Percentiles rank a stretch among this genome's conserved stretches.
Evolutionary conservation across 2,113 vertebrate species (phyloP).

Genomic region (Pipa parva): DNA sequence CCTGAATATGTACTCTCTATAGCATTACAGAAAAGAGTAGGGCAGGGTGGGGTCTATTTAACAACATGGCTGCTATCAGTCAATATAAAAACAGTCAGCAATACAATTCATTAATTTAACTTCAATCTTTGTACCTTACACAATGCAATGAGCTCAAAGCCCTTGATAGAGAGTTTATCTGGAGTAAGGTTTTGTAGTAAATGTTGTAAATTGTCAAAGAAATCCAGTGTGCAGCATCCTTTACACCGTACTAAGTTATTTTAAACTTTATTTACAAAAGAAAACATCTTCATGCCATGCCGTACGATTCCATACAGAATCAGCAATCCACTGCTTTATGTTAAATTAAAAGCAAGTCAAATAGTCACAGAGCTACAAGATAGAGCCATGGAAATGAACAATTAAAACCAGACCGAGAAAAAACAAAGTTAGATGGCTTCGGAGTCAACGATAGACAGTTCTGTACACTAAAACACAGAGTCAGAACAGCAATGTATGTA

Average conservation of each 20-base stretch:
- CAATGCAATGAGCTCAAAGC: too few species aligned
- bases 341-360: constrained; percentile 56
- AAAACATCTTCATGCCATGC: constrained; percentile 92
- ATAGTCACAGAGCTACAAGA: constrained; percentile 62
- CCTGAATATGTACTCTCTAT: too few species aligned
- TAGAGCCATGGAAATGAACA: constrained; percentile 63
- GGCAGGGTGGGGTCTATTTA: too few species aligned
- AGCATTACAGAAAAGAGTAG: too few species aligned
- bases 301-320: constrained; percentile 74
- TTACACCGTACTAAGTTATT: constrained; percentile 60
- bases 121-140: too few species aligned
- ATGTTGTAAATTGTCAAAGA: too few species aligned
- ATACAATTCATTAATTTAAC: too few species aligned
- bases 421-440: constrained; percentile 50
- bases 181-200: too few species aligned
- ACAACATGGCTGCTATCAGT: too few species aligned
- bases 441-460: constrained; percentile 62
- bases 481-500: constrained; percentile 66
- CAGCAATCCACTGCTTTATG: constrained; percentile 62
- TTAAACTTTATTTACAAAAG: constrained; percentile 97
- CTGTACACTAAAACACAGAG: constrained; percentile 73
- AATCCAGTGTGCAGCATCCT: not conserved
- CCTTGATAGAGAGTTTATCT: too few species aligned
- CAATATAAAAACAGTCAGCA: too few species aligned
- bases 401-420: constrained; percentile 58